A percentile compares a stretch with the other conserved stretches of the same genome.
Conservation (phyloP, 2,797 vertebrate species). For the Chaenodraco wilsoni region DNA sequence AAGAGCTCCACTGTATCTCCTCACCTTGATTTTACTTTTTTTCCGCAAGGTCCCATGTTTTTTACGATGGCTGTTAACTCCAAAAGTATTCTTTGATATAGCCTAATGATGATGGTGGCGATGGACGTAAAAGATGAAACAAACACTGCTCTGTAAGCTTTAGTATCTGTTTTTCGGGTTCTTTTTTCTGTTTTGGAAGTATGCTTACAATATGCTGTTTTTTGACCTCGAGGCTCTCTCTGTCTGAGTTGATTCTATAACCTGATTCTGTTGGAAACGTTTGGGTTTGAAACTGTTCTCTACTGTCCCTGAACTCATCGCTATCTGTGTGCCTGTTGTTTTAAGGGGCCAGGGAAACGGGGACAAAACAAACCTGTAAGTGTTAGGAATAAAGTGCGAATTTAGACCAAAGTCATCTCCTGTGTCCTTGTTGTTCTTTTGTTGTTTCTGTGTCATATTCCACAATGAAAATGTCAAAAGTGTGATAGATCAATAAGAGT, state of each 20-base stretch:
- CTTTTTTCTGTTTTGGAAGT: slow-evolving; percentile 61
- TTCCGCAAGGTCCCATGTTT: slow-evolving; percentile 62
- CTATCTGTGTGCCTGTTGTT: slow-evolving; percentile 88
- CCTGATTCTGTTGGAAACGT: slow-evolving; percentile 72
- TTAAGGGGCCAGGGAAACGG: slow-evolving; percentile 70
- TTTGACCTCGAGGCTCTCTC: slow-evolving; percentile 68
- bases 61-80: slow-evolving; percentile 66
- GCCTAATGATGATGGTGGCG: slow-evolving; percentile 40
- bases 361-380: slow-evolving; percentile 83
- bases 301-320: slow-evolving; percentile 82
- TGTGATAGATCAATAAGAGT: not conserved
- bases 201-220: slow-evolving; percentile 68
- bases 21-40: slow-evolving; percentile 63
- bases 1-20: slow-evolving; percentile 82
- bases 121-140: slow-evolving; percentile 51
- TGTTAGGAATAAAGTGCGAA: slow-evolving; percentile 89
- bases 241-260: slow-evolving; percentile 76
- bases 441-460: not conserved
- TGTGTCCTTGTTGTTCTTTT: slow-evolving; percentile 49
- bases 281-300: slow-evolving; percentile 74
- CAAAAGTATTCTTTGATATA: slow-evolving; percentile 69
- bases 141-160: slow-evolving; percentile 66
- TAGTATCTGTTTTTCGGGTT: slow-evolving; percentile 55
- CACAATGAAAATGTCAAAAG: not conserved
- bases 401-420: slow-evolving; percentile 81